phyloP scores from a whole-genome alignment of 1,140 invertebrate species.

The Drosophila equinoxialis region DNA sequence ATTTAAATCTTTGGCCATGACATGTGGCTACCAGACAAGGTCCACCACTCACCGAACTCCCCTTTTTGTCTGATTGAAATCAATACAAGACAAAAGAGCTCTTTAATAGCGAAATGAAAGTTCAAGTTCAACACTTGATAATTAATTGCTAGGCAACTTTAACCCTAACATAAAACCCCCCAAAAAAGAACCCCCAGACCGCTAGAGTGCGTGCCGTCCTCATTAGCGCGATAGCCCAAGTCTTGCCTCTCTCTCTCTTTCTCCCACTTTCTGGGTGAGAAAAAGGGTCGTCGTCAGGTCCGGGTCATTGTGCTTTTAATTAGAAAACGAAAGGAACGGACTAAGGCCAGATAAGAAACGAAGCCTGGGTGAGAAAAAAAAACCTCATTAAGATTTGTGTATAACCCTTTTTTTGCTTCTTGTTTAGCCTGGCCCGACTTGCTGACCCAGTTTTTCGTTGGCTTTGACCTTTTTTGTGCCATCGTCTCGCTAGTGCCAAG shows the following conservation, averaged over 20 bases:
- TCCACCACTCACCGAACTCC: constrained; percentile 1
- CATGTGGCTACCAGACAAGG: constrained; percentile 69
- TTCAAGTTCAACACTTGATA: constrained; percentile 80
- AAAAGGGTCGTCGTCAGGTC: constrained; percentile 43
- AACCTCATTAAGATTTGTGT: constrained; percentile 74
- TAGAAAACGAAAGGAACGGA: constrained; percentile 48
- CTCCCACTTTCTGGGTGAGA: constrained; percentile 2
- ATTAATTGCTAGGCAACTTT: constrained; percentile 58
- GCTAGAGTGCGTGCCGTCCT: constrained; percentile 58
- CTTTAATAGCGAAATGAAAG: constrained; percentile 55
- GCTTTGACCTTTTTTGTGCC: constrained; percentile 38
- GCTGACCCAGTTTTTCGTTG: constrained; percentile 63
- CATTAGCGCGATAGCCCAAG: constrained; percentile 41
- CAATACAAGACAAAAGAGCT: constrained; percentile 42
- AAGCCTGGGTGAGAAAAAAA: constrained; percentile 24
- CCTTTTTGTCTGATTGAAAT: constrained; percentile 41
- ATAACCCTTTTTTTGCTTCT: constrained; percentile 44
- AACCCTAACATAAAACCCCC: background rate
- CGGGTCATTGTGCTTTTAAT: constrained; percentile 79
- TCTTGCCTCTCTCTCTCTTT: background rate
- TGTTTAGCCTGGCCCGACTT: constrained; percentile 28
- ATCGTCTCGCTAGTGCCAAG: constrained; percentile 18
- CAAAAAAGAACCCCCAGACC: background rate
- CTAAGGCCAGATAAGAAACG: constrained; percentile 18
- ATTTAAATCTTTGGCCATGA: constrained; percentile 75